Evolutionary conservation across 2,888 invertebrate species (phyloP).

Genomic region (Ophion obscuratus): DNA sequence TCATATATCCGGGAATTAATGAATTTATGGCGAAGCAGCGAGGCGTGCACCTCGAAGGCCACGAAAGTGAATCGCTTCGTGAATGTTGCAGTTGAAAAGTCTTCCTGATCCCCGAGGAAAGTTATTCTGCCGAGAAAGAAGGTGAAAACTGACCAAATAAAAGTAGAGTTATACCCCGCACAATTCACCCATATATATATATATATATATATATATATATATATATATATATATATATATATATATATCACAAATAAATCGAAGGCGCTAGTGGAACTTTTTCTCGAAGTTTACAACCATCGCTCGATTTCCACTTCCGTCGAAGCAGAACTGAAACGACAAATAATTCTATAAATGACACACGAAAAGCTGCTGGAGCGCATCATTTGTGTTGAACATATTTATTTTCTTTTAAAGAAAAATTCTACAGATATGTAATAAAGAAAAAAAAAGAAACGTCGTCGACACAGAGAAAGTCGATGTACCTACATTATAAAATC

Average conservation of each 20-base stretch:
- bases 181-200: conserved; percentile 1
- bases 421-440: conserved; percentile 5
- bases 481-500: not conserved
- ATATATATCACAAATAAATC: conserved; percentile 2
- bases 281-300: conserved; percentile 12
- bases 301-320: conserved; percentile 25
- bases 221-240: not conserved
- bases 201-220: not conserved
- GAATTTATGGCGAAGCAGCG: conserved; percentile 36
- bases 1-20: conserved; percentile 26
- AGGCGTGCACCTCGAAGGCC: conserved; percentile 77
- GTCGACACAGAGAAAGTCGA: not conserved
- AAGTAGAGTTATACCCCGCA: conserved; percentile 19
- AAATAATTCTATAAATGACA: conserved; percentile 12
- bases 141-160: conserved; percentile 65
- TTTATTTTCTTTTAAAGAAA: conserved; percentile 40
- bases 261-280: conserved; percentile 5
- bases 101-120: conserved; percentile 81
- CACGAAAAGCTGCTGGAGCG: not conserved
- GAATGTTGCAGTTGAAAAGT: conserved; percentile 49
- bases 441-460: conserved; percentile 4
- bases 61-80: conserved; percentile 75
- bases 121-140: conserved; percentile 66
- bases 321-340: conserved; percentile 38
- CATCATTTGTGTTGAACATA: conserved; percentile 15